Evolutionary conservation across 1,140 invertebrate genomes (phyloP).

Genomic region (Papilio aristodemus): DNA sequence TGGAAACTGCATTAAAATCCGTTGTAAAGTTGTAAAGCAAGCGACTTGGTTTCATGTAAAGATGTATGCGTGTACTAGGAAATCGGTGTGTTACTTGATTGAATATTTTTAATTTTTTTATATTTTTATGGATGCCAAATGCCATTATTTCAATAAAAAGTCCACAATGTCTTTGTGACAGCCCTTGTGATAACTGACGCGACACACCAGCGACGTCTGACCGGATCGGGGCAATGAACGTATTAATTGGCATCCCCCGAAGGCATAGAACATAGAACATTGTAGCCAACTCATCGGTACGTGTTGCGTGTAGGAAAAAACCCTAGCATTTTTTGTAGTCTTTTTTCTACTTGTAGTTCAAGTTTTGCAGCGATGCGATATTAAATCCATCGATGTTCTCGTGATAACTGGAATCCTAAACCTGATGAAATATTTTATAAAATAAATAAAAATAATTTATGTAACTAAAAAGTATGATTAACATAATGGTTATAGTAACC

Average conservation of each 20-base stretch:
- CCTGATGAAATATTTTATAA: too few relatives aligned
- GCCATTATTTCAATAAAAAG: too few relatives aligned
- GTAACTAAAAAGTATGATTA: too few relatives aligned
- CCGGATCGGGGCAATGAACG: conserved; percentile 57
- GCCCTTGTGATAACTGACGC: conserved; percentile 27
- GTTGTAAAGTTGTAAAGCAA: too few relatives aligned
- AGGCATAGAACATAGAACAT: conserved; percentile 28
- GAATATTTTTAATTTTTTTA: too few relatives aligned
- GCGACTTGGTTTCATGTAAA: too few relatives aligned
- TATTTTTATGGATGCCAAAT: too few relatives aligned
- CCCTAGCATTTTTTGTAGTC: background rate
- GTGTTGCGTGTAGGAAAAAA: conserved; percentile 22
- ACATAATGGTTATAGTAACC: too few relatives aligned
- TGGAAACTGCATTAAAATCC: too few relatives aligned
- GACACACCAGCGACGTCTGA: conserved; percentile 33
- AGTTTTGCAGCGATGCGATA: background rate
- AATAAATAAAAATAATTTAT: too few relatives aligned
- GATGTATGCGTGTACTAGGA: too few relatives aligned
- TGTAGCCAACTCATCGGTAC: conserved; percentile 12
- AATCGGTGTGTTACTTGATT: too few relatives aligned
- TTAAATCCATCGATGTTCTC: background rate
- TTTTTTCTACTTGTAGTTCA: background rate
- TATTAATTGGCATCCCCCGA: conserved; percentile 57
- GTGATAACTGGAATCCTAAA: background rate
- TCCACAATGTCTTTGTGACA: background rate